Evolutionary conservation across 2,888 invertebrate genomes (phyloP).

Genomic region (Hypomecis punctinalis): DNA sequence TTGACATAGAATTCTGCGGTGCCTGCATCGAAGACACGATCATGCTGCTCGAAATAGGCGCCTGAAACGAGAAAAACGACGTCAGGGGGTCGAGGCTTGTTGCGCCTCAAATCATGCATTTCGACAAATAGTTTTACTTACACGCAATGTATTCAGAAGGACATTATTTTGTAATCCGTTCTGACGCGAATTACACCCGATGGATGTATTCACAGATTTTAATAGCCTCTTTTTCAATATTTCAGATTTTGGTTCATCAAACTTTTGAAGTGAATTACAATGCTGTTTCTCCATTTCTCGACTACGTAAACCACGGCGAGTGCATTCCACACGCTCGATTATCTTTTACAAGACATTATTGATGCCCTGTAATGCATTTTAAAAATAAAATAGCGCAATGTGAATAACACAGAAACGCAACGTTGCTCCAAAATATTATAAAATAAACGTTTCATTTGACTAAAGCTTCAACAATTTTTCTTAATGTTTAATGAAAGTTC

Average conservation of each 20-base stretch:
- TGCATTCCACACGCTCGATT: slow-evolving; percentile 74
- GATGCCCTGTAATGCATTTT: slow-evolving; percentile 74
- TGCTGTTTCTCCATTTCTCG: slow-evolving; percentile 82
- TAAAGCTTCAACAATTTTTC: neutral
- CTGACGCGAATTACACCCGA: slow-evolving; percentile 64
- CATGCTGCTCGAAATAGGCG: slow-evolving; percentile 82
- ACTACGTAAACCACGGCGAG: slow-evolving; percentile 63
- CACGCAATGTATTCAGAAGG: slow-evolving; percentile 77
- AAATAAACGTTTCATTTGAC: slow-evolving; percentile 27
- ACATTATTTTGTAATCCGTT: slow-evolving; percentile 76
- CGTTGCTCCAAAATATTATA: slow-evolving; percentile 43
- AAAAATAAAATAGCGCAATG: slow-evolving; percentile 76
- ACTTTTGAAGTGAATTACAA: slow-evolving; percentile 83
- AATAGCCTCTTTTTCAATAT: slow-evolving; percentile 83
- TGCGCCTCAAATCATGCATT: slow-evolving; percentile 41
- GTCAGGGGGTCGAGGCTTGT: slow-evolving; percentile 58
- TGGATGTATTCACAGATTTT: slow-evolving; percentile 68
- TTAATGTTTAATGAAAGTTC: slow-evolving; percentile 32
- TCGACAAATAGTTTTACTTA: slow-evolving; percentile 61
- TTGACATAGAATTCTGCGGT: slow-evolving; percentile 77
- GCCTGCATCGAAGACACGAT: slow-evolving; percentile 80
- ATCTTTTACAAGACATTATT: slow-evolving; percentile 72
- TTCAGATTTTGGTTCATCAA: slow-evolving; percentile 80
- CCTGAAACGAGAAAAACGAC: slow-evolving; percentile 71
- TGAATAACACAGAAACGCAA: slow-evolving; percentile 61